Percentiles rank a stretch among this genome's conserved stretches.
phyloP scores from a whole-genome alignment of 2,888 invertebrate species.

The Hydroisotoma schaefferi region DNA sequence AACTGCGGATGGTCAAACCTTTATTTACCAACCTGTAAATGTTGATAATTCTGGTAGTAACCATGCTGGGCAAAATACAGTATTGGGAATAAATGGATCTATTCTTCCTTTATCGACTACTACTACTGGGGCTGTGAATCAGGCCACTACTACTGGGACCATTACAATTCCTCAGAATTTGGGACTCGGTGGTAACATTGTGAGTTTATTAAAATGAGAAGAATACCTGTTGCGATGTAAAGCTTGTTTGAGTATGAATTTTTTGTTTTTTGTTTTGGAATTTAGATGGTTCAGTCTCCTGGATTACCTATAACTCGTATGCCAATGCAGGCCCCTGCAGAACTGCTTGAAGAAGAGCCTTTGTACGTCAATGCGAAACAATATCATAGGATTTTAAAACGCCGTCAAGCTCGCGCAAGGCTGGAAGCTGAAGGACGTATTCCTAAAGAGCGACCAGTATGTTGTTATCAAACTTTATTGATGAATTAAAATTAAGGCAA shows the following conservation, averaged over 20 bases:
- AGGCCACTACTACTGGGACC: conserved; percentile 50
- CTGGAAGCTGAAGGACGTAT: conserved; percentile 92
- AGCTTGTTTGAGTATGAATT: conserved; percentile 50
- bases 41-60: conserved; percentile 56
- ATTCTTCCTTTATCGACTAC: conserved; percentile 65
- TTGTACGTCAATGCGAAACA: conserved; percentile 98
- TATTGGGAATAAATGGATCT: conserved; percentile 64
- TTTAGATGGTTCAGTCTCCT: conserved; percentile 60
- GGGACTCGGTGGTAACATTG: conserved; percentile 65
- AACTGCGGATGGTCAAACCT: conserved; percentile 88
- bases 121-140: conserved; percentile 52
- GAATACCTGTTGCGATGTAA: background rate
- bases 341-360: conserved; percentile 83
- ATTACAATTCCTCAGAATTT: conserved; percentile 57
- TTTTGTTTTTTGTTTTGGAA: conserved; percentile 3
- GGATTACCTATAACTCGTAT: conserved; percentile 54
- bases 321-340: conserved; percentile 58
- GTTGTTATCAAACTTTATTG: conserved; percentile 42
- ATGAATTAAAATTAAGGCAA: background rate
- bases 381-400: conserved; percentile 90
- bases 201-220: conserved; percentile 50
- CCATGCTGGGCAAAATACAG: conserved; percentile 62
- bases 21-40: conserved; percentile 76
- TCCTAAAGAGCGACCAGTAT: conserved; percentile 88
- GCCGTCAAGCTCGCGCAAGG: conserved; percentile 90